phyloP scores from a whole-genome alignment of 2,113 vertebrate genomes.

The Stegastes partitus region DNA sequence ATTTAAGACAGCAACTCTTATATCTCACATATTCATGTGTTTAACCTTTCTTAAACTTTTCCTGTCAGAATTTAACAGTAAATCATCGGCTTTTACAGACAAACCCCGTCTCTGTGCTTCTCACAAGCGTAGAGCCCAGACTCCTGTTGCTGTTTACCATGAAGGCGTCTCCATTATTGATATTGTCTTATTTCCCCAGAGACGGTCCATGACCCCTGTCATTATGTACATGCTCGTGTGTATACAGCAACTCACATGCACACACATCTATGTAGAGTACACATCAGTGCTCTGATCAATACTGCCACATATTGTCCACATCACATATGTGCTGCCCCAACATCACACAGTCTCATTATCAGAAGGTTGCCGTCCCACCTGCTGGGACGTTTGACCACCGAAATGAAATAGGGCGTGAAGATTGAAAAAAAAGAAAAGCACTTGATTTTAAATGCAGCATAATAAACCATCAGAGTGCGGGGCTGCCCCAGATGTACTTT shows the following conservation, averaged over 20 bases:
- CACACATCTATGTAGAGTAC: constrained; percentile 27
- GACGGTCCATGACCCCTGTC: constrained; percentile 53
- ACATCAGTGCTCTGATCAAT: constrained; percentile 60
- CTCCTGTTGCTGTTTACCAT: constrained; percentile 55
- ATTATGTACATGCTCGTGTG: constrained; percentile 49
- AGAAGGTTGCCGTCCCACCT: constrained; percentile 53
- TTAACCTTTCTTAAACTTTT: constrained; percentile 57
- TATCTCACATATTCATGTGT: constrained; percentile 37
- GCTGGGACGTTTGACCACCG: constrained; percentile 53
- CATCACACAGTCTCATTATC: constrained; percentile 35
- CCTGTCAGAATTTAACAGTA: constrained; percentile 11
- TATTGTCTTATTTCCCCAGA: constrained; percentile 72
- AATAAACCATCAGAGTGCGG: constrained; percentile 41
- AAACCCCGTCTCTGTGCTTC: background rate
- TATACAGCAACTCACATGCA: constrained; percentile 33
- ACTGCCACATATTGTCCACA: constrained; percentile 46
- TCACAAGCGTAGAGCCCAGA: background rate
- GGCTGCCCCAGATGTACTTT: constrained; percentile 43
- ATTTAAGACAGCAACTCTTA: constrained; percentile 37
- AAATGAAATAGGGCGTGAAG: constrained; percentile 59
- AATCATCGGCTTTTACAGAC: constrained; percentile 6
- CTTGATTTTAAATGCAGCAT: constrained; percentile 64
- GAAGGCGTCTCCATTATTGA: constrained; percentile 48
- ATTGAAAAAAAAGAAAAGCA: constrained; percentile 25
- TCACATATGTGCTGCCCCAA: constrained; percentile 23